phyloP scores from a whole-genome alignment of 2,797 vertebrate genomes.

The Leuciscus waleckii region DNA sequence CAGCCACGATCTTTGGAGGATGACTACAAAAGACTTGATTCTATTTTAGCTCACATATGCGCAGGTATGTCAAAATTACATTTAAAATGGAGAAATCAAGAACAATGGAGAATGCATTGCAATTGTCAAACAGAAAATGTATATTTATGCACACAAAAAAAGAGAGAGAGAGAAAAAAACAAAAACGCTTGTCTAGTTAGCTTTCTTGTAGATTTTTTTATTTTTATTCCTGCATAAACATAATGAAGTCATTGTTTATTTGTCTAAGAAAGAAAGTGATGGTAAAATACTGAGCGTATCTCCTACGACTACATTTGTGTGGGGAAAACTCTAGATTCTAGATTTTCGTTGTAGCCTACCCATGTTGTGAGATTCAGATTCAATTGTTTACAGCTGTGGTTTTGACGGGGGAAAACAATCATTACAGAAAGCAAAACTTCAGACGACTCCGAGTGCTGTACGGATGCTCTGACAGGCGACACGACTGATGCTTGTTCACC shows the following conservation, averaged over 20 bases:
- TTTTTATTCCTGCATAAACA: not conserved
- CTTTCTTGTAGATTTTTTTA: not conserved
- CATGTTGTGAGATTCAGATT: slow-evolving; percentile 2
- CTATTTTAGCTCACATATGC: slow-evolving; percentile 82
- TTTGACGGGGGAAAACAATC: not conserved
- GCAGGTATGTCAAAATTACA: slow-evolving; percentile 82
- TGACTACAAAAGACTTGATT: slow-evolving; percentile 82
- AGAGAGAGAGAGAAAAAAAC: not conserved
- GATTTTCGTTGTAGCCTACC: not conserved
- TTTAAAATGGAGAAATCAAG: not conserved
- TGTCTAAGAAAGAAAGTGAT: not conserved
- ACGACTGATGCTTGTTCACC: slow-evolving; percentile 78
- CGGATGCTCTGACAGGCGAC: slow-evolving; percentile 67
- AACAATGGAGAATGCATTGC: not conserved
- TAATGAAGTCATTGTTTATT: not conserved
- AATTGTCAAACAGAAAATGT: not conserved
- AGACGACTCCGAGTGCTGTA: slow-evolving; percentile 63
- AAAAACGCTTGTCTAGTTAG: not conserved
- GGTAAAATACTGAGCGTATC: not conserved
- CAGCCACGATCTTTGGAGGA: slow-evolving; percentile 87
- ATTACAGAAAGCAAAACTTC: slow-evolving; percentile 41
- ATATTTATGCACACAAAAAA: not conserved
- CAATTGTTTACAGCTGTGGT: not conserved
- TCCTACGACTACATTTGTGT: not conserved
- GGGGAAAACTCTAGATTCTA: not conserved